Conservation (phyloP, 2,888 invertebrate genomes). For the Hanleya hanleyi region DNA sequence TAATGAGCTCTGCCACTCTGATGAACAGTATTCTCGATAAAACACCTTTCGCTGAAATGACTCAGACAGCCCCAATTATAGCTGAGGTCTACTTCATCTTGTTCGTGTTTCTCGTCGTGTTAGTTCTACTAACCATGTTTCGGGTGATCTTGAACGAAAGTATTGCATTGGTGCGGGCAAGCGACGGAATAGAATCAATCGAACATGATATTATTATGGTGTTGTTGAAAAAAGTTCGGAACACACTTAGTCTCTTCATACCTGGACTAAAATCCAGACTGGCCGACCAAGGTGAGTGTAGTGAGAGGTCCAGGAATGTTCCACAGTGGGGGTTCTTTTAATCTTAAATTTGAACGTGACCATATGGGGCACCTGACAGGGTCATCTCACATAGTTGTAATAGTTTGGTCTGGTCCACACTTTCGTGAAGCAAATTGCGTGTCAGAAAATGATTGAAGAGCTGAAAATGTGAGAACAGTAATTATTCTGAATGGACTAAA, state of each 20-base stretch:
- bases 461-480: no score
- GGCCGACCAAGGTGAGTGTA: no score
- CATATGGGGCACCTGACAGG: no score
- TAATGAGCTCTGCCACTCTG: constrained; percentile 69
- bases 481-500: no score
- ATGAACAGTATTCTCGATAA: constrained; percentile 65
- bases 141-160: constrained; percentile 55
- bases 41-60: constrained; percentile 45
- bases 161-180: constrained; percentile 33
- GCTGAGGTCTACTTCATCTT: constrained; percentile 53
- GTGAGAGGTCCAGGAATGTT: no score
- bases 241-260: background rate
- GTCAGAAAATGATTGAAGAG: no score
- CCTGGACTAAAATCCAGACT: background rate
- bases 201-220: background rate
- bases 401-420: no score
- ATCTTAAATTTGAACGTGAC: no score
- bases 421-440: no score
- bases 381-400: no score
- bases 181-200: background rate
- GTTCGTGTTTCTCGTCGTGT: constrained; percentile 51
- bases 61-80: constrained; percentile 41
- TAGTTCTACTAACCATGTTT: constrained; percentile 56
- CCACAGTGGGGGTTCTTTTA: no score
- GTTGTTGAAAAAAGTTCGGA: background rate